Evolutionary conservation across 2,113 vertebrate species (phyloP), one percentile per base, ranked within the genome.

Genomic region (Ciconia maguari): DNA sequence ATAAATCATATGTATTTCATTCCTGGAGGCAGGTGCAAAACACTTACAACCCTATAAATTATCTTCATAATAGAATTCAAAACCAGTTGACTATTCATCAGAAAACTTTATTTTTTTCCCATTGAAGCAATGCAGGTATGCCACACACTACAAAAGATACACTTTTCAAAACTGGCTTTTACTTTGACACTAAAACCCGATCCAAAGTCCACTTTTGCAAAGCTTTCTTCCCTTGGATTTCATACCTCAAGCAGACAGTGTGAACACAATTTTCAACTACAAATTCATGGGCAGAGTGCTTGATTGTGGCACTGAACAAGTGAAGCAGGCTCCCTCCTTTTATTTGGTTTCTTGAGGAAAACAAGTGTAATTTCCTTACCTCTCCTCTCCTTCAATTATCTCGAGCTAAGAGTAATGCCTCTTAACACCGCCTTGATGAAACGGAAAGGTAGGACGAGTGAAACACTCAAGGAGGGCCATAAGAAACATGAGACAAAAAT

Each of bases 1-100:
- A 87, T 90, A 97, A 95, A 93, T 87, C 41, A 88, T 88, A 72
- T 70, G 3, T 20, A 58, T 51, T 92, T 58, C 71, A 64, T 89
- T 93, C 77, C 86, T 72, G 17, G 15, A 94, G 51, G 32, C 72
- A 93, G 81, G 61, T 93, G 74, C 55, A 76, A 95, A 94, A 92
- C 60, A 60, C 41, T 87, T 83, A 71, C 24, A 96, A 44, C 17
- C 44, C 25, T 81, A 84, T 84, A 81, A 66, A 94, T 94, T 86
- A 78, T 60, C 41, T 74, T 36, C 48, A 66, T 44, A 86, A 69
- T 3, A 75, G 32, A 90, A 96, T 87, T 77, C 55, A 80, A 87
- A 92, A 58, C n/a, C 48, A 78, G 54, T 25, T 83, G 38, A 83
- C 32, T 94, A 55, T 72, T 93, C 22, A 89, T n/a, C 75, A 82